Evolutionary conservation across 2,797 vertebrate species (phyloP).

Genomic region (Diglossa cyanea): DNA sequence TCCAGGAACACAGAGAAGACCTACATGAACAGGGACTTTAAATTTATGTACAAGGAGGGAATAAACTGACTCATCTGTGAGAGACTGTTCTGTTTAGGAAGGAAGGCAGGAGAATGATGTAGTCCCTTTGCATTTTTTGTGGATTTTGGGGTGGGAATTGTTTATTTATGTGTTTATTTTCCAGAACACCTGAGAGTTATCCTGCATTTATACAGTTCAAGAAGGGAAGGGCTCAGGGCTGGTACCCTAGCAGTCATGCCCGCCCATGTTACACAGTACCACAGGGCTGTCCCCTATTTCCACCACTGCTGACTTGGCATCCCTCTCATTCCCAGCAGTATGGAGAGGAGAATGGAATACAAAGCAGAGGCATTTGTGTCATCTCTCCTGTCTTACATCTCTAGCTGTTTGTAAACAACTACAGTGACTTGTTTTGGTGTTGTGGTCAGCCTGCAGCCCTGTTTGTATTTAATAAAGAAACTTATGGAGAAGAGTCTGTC

Average conservation of each 20-base stretch:
- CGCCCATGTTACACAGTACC: not conserved
- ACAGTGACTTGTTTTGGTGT: not conserved
- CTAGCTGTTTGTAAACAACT: conserved; percentile 36
- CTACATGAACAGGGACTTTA: conserved; percentile 51
- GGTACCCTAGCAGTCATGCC: not conserved
- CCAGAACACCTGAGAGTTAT: conserved; percentile 29
- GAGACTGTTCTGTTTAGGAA: conserved; percentile 28
- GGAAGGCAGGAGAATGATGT: conserved; percentile 23
- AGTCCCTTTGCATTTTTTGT: conserved; percentile 36
- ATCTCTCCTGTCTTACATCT: not conserved
- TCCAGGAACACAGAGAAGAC: conserved; percentile 66
- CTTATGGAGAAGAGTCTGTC: conserved; percentile 60
- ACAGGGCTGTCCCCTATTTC: conserved; percentile 28
- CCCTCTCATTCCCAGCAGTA: not conserved
- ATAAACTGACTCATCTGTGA: conserved; percentile 5
- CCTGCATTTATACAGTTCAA: conserved; percentile 29
- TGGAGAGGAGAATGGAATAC: conserved; percentile 42
- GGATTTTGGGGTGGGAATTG: conserved; percentile 30
- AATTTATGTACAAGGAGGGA: conserved; percentile 17
- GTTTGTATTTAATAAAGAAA: conserved; percentile 64
- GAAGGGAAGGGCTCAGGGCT: conserved; percentile 36
- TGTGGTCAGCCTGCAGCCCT: conserved; percentile 41
- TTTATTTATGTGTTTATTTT: conserved; percentile 60
- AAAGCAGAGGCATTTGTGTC: conserved; percentile 29
- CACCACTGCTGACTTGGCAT: conserved; percentile 20